Conservation (phyloP, 2,888 invertebrate genomes). For the Chloromyia formosa region DNA sequence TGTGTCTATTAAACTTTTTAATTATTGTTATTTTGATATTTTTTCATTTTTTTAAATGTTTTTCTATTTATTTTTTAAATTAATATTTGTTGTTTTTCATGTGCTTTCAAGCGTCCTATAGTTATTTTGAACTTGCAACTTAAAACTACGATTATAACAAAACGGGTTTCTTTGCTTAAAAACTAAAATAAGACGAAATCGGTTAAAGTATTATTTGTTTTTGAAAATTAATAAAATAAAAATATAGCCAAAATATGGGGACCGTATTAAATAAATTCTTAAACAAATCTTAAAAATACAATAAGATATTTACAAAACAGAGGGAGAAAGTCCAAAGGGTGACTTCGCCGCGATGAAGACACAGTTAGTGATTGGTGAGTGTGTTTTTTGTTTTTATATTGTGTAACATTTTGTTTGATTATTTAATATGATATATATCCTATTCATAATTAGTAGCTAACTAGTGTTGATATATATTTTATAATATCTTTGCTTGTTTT, state of each 20-base stretch:
- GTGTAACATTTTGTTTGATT: background rate
- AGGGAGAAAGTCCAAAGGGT: too few species aligned
- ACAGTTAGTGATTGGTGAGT: background rate
- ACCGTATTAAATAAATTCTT: conserved; percentile 35
- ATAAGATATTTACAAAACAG: conserved; percentile 1
- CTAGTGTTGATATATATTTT: conserved; percentile 20
- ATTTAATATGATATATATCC: background rate
- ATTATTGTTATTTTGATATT: background rate
- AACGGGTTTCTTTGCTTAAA: background rate
- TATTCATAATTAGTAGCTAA: conserved; percentile 4
- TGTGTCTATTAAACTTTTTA: background rate
- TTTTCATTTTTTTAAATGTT: background rate
- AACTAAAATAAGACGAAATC: conserved; percentile 1
- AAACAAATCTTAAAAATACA: conserved; percentile 13
- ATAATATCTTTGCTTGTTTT: background rate
- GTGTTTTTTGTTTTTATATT: background rate
- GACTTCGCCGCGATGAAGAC: background rate
- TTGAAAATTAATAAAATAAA: conserved; percentile 20
- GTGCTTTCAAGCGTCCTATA: conserved; percentile 30
- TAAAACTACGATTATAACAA: conserved; percentile 29
- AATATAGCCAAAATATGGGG: conserved; percentile 25
- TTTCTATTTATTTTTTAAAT: conserved; percentile 1
- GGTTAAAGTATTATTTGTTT: conserved; percentile 9
- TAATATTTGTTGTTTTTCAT: conserved; percentile 12
- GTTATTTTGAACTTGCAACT: conserved; percentile 33